A percentile compares a stretch with the other conserved stretches of the same genome.
Conservation (phyloP, 2,113 vertebrate genomes). For the Parus major region DNA sequence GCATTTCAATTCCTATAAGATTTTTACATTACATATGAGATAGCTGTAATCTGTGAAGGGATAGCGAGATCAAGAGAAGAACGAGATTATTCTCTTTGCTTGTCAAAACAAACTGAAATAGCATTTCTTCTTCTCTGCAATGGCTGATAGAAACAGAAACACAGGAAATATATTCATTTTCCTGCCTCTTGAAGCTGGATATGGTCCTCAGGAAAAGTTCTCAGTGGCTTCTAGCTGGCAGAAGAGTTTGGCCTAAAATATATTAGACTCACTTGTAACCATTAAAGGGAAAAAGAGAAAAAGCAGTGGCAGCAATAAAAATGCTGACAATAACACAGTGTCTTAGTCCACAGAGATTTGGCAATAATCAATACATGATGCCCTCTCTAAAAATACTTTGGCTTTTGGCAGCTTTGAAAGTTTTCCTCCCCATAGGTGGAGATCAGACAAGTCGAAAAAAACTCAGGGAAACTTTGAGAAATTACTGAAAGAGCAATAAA, state of each 20-base stretch:
- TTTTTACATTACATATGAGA: not conserved
- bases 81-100: not conserved
- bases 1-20: not conserved
- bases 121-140: not conserved
- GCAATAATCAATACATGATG: not conserved
- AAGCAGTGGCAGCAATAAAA: slow-evolving; percentile 29
- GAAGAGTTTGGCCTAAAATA: not conserved
- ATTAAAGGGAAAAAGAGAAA: not conserved
- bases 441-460: not conserved
- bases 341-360: not conserved
- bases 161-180: not conserved
- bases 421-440: not conserved
- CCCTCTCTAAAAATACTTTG: not conserved
- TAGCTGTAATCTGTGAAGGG: not conserved
- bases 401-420: not conserved
- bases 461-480: not conserved
- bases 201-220: not conserved
- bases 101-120: not conserved
- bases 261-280: not conserved
- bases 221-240: not conserved
- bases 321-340: not conserved
- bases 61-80: not conserved
- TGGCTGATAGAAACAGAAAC: not conserved
- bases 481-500: slow-evolving; percentile 8
- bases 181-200: not conserved